These are phyloP conservation scores for Acleris emargana DNA, from an alignment of 2,888 invertebrate species.

Conservation along the genomic window DNA sequence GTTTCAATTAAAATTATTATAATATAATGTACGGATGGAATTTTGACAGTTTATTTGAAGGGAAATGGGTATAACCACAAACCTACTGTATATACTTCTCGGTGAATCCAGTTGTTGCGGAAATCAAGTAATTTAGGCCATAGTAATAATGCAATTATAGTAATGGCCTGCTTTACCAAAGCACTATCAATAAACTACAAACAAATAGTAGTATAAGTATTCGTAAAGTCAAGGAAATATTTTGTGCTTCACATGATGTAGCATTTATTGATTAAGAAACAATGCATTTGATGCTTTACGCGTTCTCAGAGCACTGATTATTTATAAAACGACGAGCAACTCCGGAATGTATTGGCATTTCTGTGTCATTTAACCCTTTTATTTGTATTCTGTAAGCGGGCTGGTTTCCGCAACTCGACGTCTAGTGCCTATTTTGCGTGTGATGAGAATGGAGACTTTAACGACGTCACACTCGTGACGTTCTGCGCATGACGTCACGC, in stretches of 20 bases:
- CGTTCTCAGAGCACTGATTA: constrained; percentile 20
- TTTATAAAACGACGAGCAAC: not conserved
- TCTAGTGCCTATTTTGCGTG: no score
- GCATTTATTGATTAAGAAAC: constrained; percentile 1
- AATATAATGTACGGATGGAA: no score
- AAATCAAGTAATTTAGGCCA: no score
- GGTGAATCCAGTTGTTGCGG: no score
- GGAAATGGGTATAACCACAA: no score
- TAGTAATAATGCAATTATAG: constrained; percentile 4
- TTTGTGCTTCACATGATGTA: not conserved
- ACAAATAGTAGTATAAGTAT: not conserved
- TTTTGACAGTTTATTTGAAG: no score
- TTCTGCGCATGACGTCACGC: constrained; percentile 62
- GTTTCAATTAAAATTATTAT: not conserved
- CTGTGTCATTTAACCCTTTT: not conserved
- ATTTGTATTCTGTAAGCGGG: no score
- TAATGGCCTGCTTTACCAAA: not conserved
- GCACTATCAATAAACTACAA: not conserved
- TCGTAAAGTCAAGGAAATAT: constrained; percentile 4
- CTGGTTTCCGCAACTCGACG: no score
- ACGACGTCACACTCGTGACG: constrained; percentile 59
- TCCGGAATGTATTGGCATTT: not conserved
- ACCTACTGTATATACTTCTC: no score
- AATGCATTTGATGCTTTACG: constrained; percentile 19
- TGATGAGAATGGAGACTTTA: constrained; percentile 34